These are phyloP conservation scores for Peromyscus nudipes DNA, from an alignment of 2,797 vertebrate species.

Conservation along the genomic window DNA sequence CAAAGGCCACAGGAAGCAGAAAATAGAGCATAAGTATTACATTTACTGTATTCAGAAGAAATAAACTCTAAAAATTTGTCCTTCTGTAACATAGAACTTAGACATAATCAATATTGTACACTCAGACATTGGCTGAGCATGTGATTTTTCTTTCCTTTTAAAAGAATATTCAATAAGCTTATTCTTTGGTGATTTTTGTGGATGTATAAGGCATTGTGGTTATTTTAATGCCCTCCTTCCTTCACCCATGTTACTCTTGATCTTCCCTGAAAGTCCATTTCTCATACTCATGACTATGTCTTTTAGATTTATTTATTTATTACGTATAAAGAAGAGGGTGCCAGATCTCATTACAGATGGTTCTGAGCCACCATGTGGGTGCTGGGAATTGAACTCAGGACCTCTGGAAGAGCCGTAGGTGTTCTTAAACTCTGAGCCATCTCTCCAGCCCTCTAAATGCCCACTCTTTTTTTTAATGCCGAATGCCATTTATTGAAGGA, in stretches of 20 bases:
- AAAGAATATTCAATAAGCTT: neutral
- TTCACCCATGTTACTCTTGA: neutral
- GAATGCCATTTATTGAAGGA: too few relatives aligned
- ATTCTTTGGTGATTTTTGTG: neutral
- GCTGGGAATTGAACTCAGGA: too few relatives aligned
- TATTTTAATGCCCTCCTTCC: neutral
- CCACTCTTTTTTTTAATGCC: too few relatives aligned
- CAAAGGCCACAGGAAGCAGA: neutral
- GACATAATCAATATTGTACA: neutral
- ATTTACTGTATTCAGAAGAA: neutral
- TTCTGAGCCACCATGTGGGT: too few relatives aligned
- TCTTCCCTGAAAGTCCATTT: neutral
- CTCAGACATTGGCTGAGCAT: neutral
- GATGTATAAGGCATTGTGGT: neutral
- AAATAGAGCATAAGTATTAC: neutral
- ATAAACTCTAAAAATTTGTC: neutral
- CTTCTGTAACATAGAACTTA: fast-evolving
- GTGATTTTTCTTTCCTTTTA: neutral
- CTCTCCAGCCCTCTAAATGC: too few relatives aligned
- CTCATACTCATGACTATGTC: neutral
- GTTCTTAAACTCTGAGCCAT: too few relatives aligned
- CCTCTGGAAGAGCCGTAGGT: too few relatives aligned
- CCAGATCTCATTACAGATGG: too few relatives aligned
- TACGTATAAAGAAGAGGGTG: too few relatives aligned
- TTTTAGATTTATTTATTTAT: too few relatives aligned